These are phyloP conservation scores for Amphilophus citrinellus DNA, from an alignment of 2,113 vertebrate genomes.

Conservation along the genomic window DNA sequence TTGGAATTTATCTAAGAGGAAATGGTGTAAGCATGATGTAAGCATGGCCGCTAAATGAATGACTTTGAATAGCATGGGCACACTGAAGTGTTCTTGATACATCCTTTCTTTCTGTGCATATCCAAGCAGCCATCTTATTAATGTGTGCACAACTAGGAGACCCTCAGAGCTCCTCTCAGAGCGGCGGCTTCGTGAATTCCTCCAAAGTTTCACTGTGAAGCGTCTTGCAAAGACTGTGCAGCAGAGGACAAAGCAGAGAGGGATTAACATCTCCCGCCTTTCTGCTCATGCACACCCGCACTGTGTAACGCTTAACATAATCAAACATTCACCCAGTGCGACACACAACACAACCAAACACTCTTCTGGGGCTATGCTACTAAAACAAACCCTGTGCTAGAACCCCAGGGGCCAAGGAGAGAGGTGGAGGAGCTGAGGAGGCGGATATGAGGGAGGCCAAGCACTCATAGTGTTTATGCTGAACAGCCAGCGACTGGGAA, in stretches of 20 bases:
- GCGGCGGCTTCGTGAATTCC: conserved; percentile 44
- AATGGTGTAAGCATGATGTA: background rate
- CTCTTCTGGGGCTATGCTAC: conserved; percentile 70
- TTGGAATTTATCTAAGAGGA: background rate
- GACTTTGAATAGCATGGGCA: background rate
- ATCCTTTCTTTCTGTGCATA: conserved; percentile 19
- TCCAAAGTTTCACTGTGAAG: conserved; percentile 64
- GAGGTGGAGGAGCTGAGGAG: conserved; percentile 54
- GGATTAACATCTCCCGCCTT: conserved; percentile 68
- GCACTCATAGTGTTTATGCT: conserved; percentile 74
- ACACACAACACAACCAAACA: conserved; percentile 82
- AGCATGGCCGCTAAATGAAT: background rate
- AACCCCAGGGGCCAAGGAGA: conserved; percentile 53
- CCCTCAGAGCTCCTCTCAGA: conserved; percentile 26
- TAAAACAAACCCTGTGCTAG: conserved; percentile 75
- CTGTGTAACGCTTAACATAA: conserved; percentile 64
- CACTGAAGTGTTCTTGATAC: conserved; percentile 5
- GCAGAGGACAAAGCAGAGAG: conserved; percentile 70
- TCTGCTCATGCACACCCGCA: conserved; percentile 61
- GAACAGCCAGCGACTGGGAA: conserved; percentile 72
- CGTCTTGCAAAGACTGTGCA: conserved; percentile 65
- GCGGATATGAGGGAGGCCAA: conserved; percentile 68
- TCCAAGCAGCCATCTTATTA: conserved; percentile 27
- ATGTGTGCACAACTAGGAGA: conserved; percentile 32
- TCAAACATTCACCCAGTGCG: conserved; percentile 73